Conservation (phyloP, 2,888 invertebrate species). For the Tuberolachnus salignus region DNA sequence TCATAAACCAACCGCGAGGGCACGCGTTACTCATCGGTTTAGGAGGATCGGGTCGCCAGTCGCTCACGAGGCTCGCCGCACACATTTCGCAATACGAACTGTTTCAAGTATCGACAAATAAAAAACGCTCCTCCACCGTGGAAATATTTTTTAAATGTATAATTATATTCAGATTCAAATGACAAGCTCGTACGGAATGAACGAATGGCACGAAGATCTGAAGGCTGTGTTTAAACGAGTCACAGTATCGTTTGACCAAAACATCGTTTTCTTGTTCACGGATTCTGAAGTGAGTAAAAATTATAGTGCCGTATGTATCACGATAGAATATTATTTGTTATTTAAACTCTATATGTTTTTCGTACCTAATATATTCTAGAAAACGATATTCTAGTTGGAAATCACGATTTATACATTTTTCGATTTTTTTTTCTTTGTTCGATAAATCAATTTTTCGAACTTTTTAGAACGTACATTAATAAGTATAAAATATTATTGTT, state of each 20-base stretch:
- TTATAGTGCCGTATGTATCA: neutral
- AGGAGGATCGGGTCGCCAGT: constrained; percentile 92
- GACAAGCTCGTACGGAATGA: constrained; percentile 69
- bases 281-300: constrained; percentile 76
- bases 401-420: no score
- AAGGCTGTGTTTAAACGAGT: constrained; percentile 72
- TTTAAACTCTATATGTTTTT: no score
- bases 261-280: constrained; percentile 87
- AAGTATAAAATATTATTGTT: no score
- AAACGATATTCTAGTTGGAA: no score
- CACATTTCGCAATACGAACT: constrained; percentile 93
- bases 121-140: neutral
- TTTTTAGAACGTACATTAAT: no score
- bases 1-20: constrained; percentile 88
- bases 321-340: neutral
- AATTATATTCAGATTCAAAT: constrained; percentile 75
- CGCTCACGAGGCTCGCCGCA: constrained; percentile 84
- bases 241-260: constrained; percentile 83
- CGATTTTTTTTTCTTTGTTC: no score
- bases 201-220: constrained; percentile 91
- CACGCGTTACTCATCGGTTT: constrained; percentile 90
- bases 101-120: constrained; percentile 66
- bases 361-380: no score
- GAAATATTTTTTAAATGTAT: neutral
- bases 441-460: no score